Percentiles rank a stretch among this genome's conserved stretches.
Evolutionary conservation across 2,888 invertebrate species (phyloP).

Genomic region (Hydropsyche betteni): DNA sequence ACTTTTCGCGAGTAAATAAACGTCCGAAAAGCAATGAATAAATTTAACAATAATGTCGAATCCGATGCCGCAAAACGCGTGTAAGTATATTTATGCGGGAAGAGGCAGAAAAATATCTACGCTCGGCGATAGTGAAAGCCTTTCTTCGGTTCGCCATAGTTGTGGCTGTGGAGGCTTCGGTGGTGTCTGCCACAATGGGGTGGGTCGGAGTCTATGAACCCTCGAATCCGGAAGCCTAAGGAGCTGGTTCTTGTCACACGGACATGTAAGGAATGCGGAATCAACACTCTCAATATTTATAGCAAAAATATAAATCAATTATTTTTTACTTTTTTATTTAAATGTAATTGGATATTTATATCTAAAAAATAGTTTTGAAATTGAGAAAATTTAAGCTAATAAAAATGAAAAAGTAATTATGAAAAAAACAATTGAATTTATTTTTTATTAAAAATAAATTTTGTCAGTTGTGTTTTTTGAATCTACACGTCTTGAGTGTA

Average conservation of each 20-base stretch:
- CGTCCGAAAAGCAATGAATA: conserved; percentile 45
- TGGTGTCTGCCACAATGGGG: neutral
- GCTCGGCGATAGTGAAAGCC: conserved; percentile 23
- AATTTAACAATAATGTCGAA: conserved; percentile 42
- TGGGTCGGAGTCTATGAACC: too few relatives aligned
- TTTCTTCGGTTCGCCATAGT: neutral
- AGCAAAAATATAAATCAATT: too few relatives aligned
- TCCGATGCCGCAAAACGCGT: conserved; percentile 14
- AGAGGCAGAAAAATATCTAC: neutral
- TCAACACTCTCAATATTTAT: neutral
- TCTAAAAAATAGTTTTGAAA: too few relatives aligned
- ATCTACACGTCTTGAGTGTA: too few relatives aligned
- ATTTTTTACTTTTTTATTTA: too few relatives aligned
- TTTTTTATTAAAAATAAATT: too few relatives aligned
- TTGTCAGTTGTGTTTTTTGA: too few relatives aligned
- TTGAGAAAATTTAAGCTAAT: too few relatives aligned
- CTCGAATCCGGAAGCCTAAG: conserved; percentile 9
- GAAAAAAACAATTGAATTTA: too few relatives aligned
- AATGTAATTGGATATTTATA: too few relatives aligned
- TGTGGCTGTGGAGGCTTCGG: neutral
- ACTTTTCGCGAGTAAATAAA: conserved; percentile 35
- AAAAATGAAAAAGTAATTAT: too few relatives aligned
- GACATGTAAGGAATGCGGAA: neutral
- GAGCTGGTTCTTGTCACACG: neutral
- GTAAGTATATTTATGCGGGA: neutral